Base-by-base conservation (phyloP, 2,888 invertebrate genomes). In the Halictus ligatus region DNA sequence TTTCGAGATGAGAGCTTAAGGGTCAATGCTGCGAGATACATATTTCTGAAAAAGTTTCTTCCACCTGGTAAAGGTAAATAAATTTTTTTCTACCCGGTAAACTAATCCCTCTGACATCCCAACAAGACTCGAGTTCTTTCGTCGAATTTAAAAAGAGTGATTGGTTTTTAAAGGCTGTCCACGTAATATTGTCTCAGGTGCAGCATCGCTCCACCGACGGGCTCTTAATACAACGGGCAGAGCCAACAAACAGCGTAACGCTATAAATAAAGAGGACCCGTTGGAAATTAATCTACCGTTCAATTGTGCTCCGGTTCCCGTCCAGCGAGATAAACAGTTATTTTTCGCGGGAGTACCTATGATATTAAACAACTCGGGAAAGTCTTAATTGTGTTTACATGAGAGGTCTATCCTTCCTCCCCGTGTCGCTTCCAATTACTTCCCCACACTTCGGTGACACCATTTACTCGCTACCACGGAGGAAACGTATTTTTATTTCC, bases 401-500 rank as follows among this genome's bases (percentile, higher is more conserved):
- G 71, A 71, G 71, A 40, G 71, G 71, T 71, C 54, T 25, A 58
- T 35, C 25, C 18, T 43, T 73, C 40, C 35, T n/a, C 21, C 25
- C 35, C 18, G n/a, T 58, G 58, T 54, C 58, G 50, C 29, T 58
- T 75, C 77, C 77, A 78, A 78, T 82, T 82, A 82, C 67, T 77
- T 78, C 21, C 15, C 48, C 40, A 46, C 74, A 48, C 54, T 74
- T 75, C 29, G 25, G 21, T 40, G 58, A 50, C 67, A 64, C 48
- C 77, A 48, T 60, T 67, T 60, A 69, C 43, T 58, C 29, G 29
- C 64, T 18, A 6, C 21, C 46, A 64, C 54, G 73, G 58, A 18
- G 74, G 69, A 50, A 75, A 60, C 48, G 75, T 71, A 73, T 71
- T 84, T 75, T 71, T 83, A 78, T 84, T 84, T 84, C 60, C 71